Evolutionary conservation across 1,140 invertebrate species (phyloP).

Genomic region (Euwallacea similis): DNA sequence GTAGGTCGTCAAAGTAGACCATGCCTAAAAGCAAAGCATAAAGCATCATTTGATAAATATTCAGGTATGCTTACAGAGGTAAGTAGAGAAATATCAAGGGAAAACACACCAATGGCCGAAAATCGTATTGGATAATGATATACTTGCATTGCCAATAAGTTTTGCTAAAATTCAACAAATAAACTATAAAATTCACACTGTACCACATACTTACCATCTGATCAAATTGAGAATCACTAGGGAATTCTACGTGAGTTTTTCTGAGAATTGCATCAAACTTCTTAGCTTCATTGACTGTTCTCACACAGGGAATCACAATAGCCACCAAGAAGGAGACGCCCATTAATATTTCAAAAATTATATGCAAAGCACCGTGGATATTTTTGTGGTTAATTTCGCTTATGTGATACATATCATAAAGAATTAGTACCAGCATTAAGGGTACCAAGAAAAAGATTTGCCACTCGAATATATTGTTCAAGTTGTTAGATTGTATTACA

Average conservation of each 20-base stretch:
- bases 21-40: constrained; percentile 1
- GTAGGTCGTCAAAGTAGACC: constrained; percentile 15
- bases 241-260: constrained; percentile 3
- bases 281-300: constrained; percentile 6
- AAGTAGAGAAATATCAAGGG: constrained; percentile 1
- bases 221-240: constrained; percentile 4
- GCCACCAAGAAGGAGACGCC: constrained; percentile 1
- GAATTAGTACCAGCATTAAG: neutral
- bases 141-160: constrained; percentile 2
- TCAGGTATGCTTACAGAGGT: neutral
- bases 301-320: constrained; percentile 12
- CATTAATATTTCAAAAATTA: constrained; percentile 9
- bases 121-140: constrained; percentile 12
- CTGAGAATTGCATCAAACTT: constrained; percentile 5
- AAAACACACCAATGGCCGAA: constrained; percentile 11
- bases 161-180: too few species aligned
- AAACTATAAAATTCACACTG: too few species aligned
- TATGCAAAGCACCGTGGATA: neutral
- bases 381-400: neutral
- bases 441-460: constrained; percentile 14
- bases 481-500: neutral
- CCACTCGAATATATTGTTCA: constrained; percentile 14
- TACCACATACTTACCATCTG: constrained; percentile 7
- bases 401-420: constrained; percentile 15
- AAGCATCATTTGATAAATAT: too few species aligned